These are phyloP conservation scores for Spongilla lacustris DNA, from an alignment of 37 sponge, comb jelly and placozoan genomes.

Conservation along the genomic window DNA sequence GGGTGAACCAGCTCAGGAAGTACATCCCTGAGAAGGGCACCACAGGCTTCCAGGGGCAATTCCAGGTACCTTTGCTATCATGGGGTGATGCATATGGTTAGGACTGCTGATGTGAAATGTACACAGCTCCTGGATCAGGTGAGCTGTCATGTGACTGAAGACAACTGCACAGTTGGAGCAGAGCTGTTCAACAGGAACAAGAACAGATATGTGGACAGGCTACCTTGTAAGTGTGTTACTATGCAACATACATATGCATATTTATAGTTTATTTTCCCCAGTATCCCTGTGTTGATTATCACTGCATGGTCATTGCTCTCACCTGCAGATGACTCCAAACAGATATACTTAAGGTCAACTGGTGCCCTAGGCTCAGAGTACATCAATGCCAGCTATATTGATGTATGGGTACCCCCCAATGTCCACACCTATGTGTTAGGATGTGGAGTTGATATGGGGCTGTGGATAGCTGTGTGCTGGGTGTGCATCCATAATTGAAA, in stretches of 20 bases:
- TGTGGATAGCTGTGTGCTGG: too few species aligned
- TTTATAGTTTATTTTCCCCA: too few species aligned
- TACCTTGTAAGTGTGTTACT: slow-evolving; percentile 57
- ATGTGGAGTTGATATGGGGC: too few species aligned
- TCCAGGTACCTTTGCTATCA: slow-evolving; percentile 28
- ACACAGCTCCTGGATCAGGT: slow-evolving; percentile 61
- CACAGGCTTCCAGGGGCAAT: slow-evolving; percentile 53
- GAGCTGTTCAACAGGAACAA: slow-evolving; percentile 63
- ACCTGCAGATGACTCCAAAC: slow-evolving; percentile 37
- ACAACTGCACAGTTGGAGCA: slow-evolving; percentile 48
- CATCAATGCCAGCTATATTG: slow-evolving; percentile 41
- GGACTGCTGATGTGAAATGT: neutral
- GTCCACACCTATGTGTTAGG: too few species aligned
- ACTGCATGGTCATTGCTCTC: neutral
- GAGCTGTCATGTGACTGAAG: slow-evolving; percentile 48
- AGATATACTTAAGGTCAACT: slow-evolving; percentile 1
- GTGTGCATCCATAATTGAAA: too few species aligned
- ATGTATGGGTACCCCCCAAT: slow-evolving; percentile 56
- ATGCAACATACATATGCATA: slow-evolving; percentile 1
- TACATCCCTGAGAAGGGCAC: slow-evolving; percentile 47
- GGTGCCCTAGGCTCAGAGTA: neutral
- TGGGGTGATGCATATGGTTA: neutral
- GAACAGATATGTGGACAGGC: slow-evolving; percentile 48
- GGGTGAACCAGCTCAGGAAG: slow-evolving; percentile 35
- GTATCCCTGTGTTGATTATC: neutral